Conservation (phyloP, 2,888 invertebrate genomes). For the Amblyjoppa fuscipennis region DNA sequence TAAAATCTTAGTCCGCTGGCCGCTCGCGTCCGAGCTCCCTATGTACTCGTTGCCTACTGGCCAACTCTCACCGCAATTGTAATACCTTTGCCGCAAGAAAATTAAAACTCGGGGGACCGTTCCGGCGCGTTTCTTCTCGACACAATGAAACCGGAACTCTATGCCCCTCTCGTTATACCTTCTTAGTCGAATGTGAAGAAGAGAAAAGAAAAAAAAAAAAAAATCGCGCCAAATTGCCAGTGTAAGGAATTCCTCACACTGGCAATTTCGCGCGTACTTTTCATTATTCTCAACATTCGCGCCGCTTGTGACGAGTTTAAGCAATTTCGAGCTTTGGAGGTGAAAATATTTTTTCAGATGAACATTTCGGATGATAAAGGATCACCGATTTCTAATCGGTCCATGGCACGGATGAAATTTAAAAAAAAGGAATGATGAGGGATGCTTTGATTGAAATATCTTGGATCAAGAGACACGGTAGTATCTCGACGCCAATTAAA, state of each 20-base stretch:
- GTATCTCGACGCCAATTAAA: not conserved
- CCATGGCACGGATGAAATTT: too few species aligned
- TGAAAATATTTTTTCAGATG: not conserved
- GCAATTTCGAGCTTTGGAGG: not conserved
- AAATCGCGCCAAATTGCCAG: not conserved
- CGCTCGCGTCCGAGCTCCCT: constrained; percentile 36
- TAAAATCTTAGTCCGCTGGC: constrained; percentile 68
- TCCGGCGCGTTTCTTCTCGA: constrained; percentile 39
- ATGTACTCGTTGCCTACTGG: constrained; percentile 47
- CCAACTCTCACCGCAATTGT: constrained; percentile 27
- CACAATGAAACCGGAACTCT: constrained; percentile 15
- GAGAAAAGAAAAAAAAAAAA: not conserved
- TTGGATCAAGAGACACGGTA: not conserved
- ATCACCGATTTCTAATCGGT: not conserved
- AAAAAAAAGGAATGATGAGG: not conserved
- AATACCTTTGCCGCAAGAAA: constrained; percentile 59
- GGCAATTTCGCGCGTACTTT: not conserved
- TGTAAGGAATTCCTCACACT: not conserved
- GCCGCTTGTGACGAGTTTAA: not conserved
- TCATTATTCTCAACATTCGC: not conserved
- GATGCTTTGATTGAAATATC: not conserved
- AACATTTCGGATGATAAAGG: not conserved
- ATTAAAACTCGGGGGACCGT: constrained; percentile 39
- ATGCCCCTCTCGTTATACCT: not conserved
- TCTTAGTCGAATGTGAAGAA: not conserved